Evolutionary conservation across 2,888 invertebrate genomes (phyloP), one percentile per base, ranked within the genome.

Genomic region (Pachliopta kotzebuea): DNA sequence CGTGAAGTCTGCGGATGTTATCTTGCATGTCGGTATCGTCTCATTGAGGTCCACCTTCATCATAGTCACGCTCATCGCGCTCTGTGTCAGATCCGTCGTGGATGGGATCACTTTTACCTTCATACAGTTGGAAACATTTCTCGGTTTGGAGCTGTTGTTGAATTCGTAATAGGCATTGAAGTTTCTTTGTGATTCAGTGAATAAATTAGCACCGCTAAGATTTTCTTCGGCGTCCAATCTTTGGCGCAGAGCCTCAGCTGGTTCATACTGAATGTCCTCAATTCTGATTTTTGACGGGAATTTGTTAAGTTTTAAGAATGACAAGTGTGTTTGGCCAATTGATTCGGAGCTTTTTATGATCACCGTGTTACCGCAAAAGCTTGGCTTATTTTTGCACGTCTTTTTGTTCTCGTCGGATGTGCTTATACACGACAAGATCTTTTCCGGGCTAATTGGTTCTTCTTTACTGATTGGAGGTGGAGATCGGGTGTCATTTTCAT

Each of bases 81-180:
- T 60, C 3, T 57, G 21, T 6, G 26, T 49, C 17, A 56, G 21
- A 24, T 65, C 37, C 7, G 65, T 45, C 0, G 42, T 56, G 21
- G 65, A 60, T 3, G 65, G 65, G 6, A 65, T 65, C 9, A 65
- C 60, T 54, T 65, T 65, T 9, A 65, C 45, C 53, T 60, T 65
- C 42, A 65, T 60, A 23, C 60, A 50, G 37, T 61, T 61, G 20
- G 58, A 21, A 7, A 66, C 0, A n/a, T 55, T 45, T 45, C 14
- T 50, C 8, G 45, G 52, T 56, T 63, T 63, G 17, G 24, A 4
- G 11, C n/a, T 53, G 4, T 58, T 53, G 20, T 49, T 58, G n/a
- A 66, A 56, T 6, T 58, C 66, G 55, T 58, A 66, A 50, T 56
- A 66, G 7, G 65, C 37, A 42, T 61, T 52, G 20, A 60, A 57